phyloP scores from a whole-genome alignment of 2,888 invertebrate species.

The Tortrix viridana region DNA sequence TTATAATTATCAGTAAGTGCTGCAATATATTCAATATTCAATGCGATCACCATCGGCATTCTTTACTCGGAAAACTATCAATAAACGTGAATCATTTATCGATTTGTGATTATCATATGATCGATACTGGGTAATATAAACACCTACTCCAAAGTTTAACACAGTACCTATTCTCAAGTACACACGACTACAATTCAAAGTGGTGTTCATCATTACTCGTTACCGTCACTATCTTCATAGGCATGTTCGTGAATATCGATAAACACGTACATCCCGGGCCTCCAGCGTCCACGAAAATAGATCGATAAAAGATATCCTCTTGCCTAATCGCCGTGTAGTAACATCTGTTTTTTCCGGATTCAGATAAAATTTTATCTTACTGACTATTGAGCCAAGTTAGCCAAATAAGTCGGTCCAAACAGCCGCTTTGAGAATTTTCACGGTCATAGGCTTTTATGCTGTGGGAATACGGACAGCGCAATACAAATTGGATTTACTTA shows the following conservation, averaged over 20 bases:
- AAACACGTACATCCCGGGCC: conserved; percentile 6
- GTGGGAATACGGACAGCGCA: conserved; percentile 1
- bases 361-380: conserved; percentile 32
- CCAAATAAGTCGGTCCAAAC: conserved; percentile 12
- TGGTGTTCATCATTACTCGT: not conserved
- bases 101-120: conserved; percentile 17
- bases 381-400: conserved; percentile 8
- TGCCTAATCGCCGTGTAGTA: conserved; percentile 30
- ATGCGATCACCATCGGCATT: conserved; percentile 1
- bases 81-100: conserved; percentile 19
- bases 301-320: conserved; percentile 24
- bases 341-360: conserved; percentile 25
- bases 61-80: not conserved
- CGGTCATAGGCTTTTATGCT: conserved; percentile 8
- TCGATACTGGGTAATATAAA: conserved; percentile 9
- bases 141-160: not conserved
- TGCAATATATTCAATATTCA: not conserved
- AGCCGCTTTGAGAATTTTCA: conserved; percentile 10
- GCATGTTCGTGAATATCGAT: conserved; percentile 9
- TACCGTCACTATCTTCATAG: not conserved
- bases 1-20: no score
- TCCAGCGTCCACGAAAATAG: conserved; percentile 17
- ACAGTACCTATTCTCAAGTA: not conserved
- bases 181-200: not conserved
- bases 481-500: not conserved